Evolutionary conservation across 2,113 vertebrate genomes (phyloP).

Genomic region (Chaetodon trifascialis): DNA sequence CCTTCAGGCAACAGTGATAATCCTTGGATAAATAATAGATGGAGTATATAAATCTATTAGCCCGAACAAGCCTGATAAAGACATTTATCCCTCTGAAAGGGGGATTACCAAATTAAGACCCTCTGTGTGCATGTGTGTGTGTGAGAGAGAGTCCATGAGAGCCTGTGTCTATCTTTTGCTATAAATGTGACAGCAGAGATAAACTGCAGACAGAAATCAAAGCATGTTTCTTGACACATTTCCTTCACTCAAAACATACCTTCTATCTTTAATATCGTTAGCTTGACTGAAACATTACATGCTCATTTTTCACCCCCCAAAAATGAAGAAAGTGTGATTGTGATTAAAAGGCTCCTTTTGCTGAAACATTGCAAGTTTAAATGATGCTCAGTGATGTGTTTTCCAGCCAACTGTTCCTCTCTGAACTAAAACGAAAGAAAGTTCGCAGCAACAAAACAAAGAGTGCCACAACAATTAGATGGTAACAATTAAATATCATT

Average conservation of each 20-base stretch:
- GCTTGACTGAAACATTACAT: not conserved
- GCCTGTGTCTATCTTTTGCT: slow-evolving; percentile 7
- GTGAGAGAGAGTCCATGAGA: not conserved
- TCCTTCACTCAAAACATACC: not conserved
- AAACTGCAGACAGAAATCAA: slow-evolving; percentile 25
- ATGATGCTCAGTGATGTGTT: slow-evolving; percentile 57
- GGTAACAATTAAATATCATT: slow-evolving; percentile 82
- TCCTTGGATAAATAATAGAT: slow-evolving; percentile 77
- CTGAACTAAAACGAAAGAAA: slow-evolving; percentile 69
- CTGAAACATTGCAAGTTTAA: slow-evolving; percentile 46
- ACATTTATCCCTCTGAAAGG: slow-evolving; percentile 63
- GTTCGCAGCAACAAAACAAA: slow-evolving; percentile 69
- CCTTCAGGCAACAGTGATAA: slow-evolving; percentile 69
- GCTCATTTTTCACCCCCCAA: slow-evolving; percentile 23
- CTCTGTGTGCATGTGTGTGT: slow-evolving; percentile 21
- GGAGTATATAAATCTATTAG: slow-evolving; percentile 78
- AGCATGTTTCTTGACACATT: slow-evolving; percentile 16
- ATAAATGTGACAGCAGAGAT: not conserved
- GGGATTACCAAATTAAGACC: slow-evolving; percentile 55
- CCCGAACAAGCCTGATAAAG: slow-evolving; percentile 63
- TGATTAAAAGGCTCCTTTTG: slow-evolving; percentile 59
- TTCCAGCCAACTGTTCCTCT: slow-evolving; percentile 65
- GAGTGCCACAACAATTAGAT: slow-evolving; percentile 75
- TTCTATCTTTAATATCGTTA: slow-evolving; percentile 28
- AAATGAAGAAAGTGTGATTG: slow-evolving; percentile 5